A percentile compares a stretch with the other conserved stretches of the same genome.
Conservation (phyloP, 2,113 vertebrate genomes). For the Dunckerocampus dactyliophorus region DNA sequence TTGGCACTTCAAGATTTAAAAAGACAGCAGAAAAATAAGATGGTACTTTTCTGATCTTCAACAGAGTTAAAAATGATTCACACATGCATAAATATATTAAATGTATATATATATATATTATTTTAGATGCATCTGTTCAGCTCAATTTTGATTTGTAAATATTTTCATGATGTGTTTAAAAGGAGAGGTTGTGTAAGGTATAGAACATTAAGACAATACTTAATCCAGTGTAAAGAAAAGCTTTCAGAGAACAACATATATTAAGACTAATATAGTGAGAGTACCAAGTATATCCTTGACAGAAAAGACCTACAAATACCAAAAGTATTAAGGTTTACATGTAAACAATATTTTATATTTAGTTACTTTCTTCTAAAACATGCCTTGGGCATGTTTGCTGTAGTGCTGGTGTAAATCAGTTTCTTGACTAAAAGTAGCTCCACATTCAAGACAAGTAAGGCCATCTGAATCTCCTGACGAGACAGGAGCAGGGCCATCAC, state of each 20-base stretch:
- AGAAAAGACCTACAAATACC: neutral
- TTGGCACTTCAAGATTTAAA: neutral
- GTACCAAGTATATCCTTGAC: neutral
- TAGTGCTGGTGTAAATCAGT: slow-evolving; percentile 68
- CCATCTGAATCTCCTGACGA: slow-evolving; percentile 28
- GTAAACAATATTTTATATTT: neutral
- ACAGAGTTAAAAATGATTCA: neutral
- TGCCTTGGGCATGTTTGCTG: slow-evolving; percentile 50
- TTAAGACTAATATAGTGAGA: neutral
- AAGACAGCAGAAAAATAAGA: slow-evolving; percentile 4
- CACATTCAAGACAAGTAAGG: slow-evolving; percentile 68
- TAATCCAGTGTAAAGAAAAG: slow-evolving; percentile 49
- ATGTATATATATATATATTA: neutral
- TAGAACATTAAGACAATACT: slow-evolving; percentile 21
- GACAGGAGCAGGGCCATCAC: slow-evolving; percentile 16
- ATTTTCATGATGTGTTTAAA: neutral
- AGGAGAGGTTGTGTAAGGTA: neutral
- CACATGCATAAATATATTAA: neutral
- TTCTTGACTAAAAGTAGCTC: slow-evolving; percentile 60
- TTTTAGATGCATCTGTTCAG: neutral
- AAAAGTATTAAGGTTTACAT: neutral
- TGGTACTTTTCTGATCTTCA: neutral
- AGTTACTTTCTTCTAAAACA: slow-evolving; percentile 11
- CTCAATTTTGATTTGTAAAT: neutral
- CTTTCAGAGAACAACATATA: slow-evolving; percentile 9